Base-by-base conservation (phyloP, 2,113 vertebrate species). In the Prietella phreatophila region DNA sequence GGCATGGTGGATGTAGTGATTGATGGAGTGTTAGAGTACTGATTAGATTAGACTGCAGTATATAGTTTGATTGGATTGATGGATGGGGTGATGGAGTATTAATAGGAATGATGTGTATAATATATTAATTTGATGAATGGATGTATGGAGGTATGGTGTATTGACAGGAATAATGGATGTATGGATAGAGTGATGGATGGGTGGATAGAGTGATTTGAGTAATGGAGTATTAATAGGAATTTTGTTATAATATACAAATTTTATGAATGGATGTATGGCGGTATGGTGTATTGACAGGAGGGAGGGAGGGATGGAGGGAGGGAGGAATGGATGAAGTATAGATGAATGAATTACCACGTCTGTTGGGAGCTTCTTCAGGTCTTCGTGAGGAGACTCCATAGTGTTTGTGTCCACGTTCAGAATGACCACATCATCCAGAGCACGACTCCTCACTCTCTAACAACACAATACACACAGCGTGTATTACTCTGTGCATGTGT, bases 341-440 rank as follows among this genome's bases (percentile, higher is more conserved):
- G 33, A 20, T 39, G n/a, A 17, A 55, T 69, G 11, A 19, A 94
- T 93, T 92, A 97, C 97, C 95, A 97, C 96, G 2, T 97, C 94
- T 11, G 95, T 90, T 47, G 97, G 97, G 79, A 98, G 95, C 85
- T 91, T 95, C 83, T 96, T 95, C 79, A 97, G 91, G 88, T 98
- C 97, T 0, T 96, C 94, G 22, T 97, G 96, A 17, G 97, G 96
- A 0, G 94, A 96, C 92, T 98, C 96, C 84, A 98, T 88, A 4
- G 94, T 96, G 89, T 97, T 98, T 79, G 95, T 95, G 91, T 98
- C 97, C 58, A 97, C 94, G 58, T 97, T 96, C n/a, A 98, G 91
- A 90, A 97, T 93, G 11, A 98, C 96, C 2, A 97, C 97, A n/a
- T 97, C 97, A 85, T 98, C 97, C 87, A 98, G 88, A 11, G 94